Conservation (phyloP, 2,113 vertebrate genomes). For the Psilopogon haemacephalus region DNA sequence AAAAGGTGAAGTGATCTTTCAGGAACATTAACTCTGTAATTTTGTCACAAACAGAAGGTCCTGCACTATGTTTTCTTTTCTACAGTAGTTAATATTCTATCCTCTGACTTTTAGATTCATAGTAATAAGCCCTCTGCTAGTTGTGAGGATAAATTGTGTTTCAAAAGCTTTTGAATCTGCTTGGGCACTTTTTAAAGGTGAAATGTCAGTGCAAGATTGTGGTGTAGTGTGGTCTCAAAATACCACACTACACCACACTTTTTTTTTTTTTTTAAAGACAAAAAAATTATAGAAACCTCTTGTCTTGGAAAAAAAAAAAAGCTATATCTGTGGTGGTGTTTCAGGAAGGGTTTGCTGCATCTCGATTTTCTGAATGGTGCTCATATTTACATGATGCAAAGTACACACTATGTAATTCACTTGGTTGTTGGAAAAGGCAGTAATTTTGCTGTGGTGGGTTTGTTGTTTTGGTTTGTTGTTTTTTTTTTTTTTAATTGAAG, state of each 20-base stretch:
- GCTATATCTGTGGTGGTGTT: neutral
- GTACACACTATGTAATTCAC: constrained; percentile 30
- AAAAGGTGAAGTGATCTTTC: constrained; percentile 84
- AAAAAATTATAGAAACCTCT: neutral
- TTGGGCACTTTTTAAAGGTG: constrained; percentile 42
- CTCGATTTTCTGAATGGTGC: neutral
- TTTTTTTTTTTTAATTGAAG: constrained; percentile 59
- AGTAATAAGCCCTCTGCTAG: constrained; percentile 59
- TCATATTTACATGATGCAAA: constrained; percentile 33
- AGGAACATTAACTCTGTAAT: constrained; percentile 83
- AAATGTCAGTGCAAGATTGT: constrained; percentile 36
- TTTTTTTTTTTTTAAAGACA: neutral
- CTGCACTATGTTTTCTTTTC: constrained; percentile 76
- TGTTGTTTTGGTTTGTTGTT: neutral
- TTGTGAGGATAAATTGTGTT: constrained; percentile 57
- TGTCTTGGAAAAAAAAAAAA: neutral
- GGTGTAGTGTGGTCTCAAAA: neutral
- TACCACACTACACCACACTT: too few species aligned
- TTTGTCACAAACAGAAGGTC: constrained; percentile 83
- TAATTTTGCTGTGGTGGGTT: constrained; percentile 47
- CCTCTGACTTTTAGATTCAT: constrained; percentile 66
- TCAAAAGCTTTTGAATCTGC: constrained; percentile 57
- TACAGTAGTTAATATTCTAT: constrained; percentile 63
- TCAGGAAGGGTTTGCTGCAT: neutral
- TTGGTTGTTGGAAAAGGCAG: constrained; percentile 31